phyloP scores from a whole-genome alignment of 2,888 invertebrate genomes.

The Gari tellinella region DNA sequence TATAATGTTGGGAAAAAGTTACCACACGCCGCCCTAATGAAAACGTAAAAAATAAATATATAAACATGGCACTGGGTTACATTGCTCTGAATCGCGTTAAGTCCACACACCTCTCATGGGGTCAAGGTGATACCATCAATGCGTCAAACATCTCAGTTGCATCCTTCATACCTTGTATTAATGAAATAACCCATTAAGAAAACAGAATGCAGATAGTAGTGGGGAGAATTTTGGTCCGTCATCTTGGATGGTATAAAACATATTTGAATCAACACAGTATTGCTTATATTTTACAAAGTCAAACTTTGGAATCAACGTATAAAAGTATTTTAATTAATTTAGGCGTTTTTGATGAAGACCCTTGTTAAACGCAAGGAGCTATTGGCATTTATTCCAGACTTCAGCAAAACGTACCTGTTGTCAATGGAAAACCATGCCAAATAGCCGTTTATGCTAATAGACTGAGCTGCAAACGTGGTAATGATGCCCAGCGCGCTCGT shows the following conservation, averaged over 20 bases:
- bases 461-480: conserved; percentile 49
- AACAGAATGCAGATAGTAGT: conserved; percentile 31
- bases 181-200: conserved; percentile 3
- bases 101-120: conserved; percentile 7
- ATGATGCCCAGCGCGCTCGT: conserved; percentile 42
- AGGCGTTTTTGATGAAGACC: conserved; percentile 38
- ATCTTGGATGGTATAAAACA: conserved; percentile 34
- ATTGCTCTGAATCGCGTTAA: conserved; percentile 25
- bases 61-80: conserved; percentile 38
- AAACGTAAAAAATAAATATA: conserved; percentile 12
- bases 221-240: conserved; percentile 20
- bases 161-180: conserved; percentile 8
- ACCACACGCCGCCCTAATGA: conserved; percentile 9
- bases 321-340: conserved; percentile 38
- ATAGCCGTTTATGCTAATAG: conserved; percentile 38
- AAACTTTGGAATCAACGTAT: conserved; percentile 20
- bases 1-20: conserved; percentile 16
- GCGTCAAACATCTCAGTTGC: conserved; percentile 13
- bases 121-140: neutral
- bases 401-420: conserved; percentile 10
- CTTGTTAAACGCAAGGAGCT: conserved; percentile 26
- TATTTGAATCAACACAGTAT: conserved; percentile 15
- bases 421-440: conserved; percentile 9
- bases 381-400: conserved; percentile 20
- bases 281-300: conserved; percentile 32